Base-by-base conservation (phyloP, 92 coral and sea anemone species). In the Montipora capitata region DNA sequence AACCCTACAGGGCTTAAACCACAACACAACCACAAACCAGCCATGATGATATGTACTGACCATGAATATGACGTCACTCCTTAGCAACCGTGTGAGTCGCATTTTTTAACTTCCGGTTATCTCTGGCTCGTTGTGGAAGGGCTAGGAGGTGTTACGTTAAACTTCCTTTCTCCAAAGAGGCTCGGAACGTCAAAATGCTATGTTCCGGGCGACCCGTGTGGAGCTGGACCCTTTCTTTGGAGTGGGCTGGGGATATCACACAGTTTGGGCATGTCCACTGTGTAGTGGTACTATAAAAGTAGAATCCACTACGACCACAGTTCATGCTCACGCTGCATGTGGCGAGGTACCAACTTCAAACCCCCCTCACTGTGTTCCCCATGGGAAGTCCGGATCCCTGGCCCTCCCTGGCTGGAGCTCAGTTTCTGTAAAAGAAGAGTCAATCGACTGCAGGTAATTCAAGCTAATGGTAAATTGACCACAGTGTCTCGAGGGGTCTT, bases 201-300 rank as follows among this genome's bases (percentile, higher is more conserved):
- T 17, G 82, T 62, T 80, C 66, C 20, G 64, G 66, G 82, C 87
- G 61, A 88, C 91, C 63, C 56, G 66, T 59, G 87, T 48, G 41
- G 91, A 80, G 77, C 73, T 87, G 58, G 87, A 85, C 75, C 51
- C 87, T 54, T 87, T 88, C 16, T 58, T 79, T 62, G 91, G 87
- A 20, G 10, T 56, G 3, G 82, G 49, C 38, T 68, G 64, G 72
- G 48, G 83, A 38, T 45, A 20, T 20, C 74, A 4, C 86, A 87
- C 72, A 67, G 72, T 67, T 67, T 39, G 27, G 18, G 43, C 72
- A 67, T 77, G 15, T 52, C 80, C 27, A 80, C 83, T 38, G 54
- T 88, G 39, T 56, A 63, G 17, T 90, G 89, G 93, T 84, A 79
- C 11, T 76, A 89, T 8, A 87, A 89, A 40, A n/a, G 27, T 39